A percentile compares a stretch with the other conserved stretches of the same genome.
These are phyloP conservation scores for Lateolabrax maculatus DNA, from an alignment of 2,797 vertebrate genomes.

Conservation along the genomic window DNA sequence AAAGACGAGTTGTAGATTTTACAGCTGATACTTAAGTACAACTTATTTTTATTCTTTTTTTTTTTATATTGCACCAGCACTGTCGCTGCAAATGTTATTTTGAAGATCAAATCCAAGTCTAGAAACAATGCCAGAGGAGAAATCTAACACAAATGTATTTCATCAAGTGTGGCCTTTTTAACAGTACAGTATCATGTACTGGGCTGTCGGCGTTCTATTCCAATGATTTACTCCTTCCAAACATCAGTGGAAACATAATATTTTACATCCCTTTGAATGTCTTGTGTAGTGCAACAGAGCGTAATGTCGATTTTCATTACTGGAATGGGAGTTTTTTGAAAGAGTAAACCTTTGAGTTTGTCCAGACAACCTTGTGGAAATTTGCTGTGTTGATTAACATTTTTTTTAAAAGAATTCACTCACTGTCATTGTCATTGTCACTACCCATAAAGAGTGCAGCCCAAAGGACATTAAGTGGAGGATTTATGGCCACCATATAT, in stretches of 20 bases:
- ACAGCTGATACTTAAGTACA: constrained; percentile 21
- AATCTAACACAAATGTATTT: constrained; percentile 43
- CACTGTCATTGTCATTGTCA: constrained; percentile 81
- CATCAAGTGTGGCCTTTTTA: constrained; percentile 45
- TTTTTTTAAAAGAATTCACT: constrained; percentile 72
- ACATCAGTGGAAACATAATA: constrained; percentile 72
- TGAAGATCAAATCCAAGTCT: constrained; percentile 14
- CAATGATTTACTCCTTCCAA: constrained; percentile 68
- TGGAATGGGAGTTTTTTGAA: constrained; percentile 56
- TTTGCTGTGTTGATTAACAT: constrained; percentile 71
- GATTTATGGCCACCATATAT: constrained; percentile 86
- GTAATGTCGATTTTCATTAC: constrained; percentile 71
- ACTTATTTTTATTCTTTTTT: too few species aligned
- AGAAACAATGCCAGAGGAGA: constrained; percentile 18
- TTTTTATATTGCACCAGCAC: constrained; percentile 12
- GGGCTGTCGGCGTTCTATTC: constrained; percentile 46
- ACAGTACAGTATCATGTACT: constrained; percentile 38
- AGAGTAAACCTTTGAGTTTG: constrained; percentile 63
- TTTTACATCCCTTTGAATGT: constrained; percentile 65
- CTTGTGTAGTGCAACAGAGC: constrained; percentile 53
- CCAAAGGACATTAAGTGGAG: constrained; percentile 83
- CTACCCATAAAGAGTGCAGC: constrained; percentile 80
- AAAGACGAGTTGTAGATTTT: constrained; percentile 32
- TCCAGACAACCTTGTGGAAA: constrained; percentile 64
- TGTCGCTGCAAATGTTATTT: constrained; percentile 38